Conservation (phyloP, 2,888 invertebrate genomes). For the Formica aserva region DNA sequence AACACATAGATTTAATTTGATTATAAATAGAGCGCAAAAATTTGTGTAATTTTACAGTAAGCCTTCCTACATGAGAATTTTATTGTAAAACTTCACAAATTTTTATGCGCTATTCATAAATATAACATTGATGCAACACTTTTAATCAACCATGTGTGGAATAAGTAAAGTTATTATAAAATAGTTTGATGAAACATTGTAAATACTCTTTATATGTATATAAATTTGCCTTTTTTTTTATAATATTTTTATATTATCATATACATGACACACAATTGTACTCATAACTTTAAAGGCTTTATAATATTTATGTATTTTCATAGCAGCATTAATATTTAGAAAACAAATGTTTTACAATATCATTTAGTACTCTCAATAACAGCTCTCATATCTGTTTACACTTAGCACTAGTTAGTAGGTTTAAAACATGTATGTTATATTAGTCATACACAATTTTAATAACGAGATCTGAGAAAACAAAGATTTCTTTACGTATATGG, state of each 20-base stretch:
- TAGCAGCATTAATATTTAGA: constrained; percentile 13
- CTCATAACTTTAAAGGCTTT: constrained; percentile 32
- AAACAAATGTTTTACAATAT: constrained; percentile 20
- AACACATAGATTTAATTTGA: constrained; percentile 38
- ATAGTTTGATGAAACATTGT: constrained; percentile 11
- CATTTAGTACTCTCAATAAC: constrained; percentile 22
- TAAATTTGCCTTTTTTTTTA: constrained; percentile 41
- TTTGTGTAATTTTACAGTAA: constrained; percentile 12
- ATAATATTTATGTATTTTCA: constrained; percentile 14
- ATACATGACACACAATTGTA: constrained; percentile 35
- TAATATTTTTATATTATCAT: constrained; percentile 14
- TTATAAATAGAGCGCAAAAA: constrained; percentile 22
- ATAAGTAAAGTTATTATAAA: constrained; percentile 21
- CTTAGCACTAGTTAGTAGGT: constrained; percentile 31
- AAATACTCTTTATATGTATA: constrained; percentile 45
- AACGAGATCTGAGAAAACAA: constrained; percentile 25
- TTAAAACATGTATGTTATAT: constrained; percentile 27
- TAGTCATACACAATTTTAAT: constrained; percentile 40
- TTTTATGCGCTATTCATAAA: constrained; percentile 31
- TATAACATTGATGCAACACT: constrained; percentile 58
- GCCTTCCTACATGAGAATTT: background rate
- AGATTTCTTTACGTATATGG: constrained; percentile 8
- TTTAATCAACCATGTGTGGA: constrained; percentile 24
- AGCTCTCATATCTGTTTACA: constrained; percentile 16
- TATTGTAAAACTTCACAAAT: background rate